Conservation (phyloP, 1,140 invertebrate genomes). For the Dysdera silvatica region DNA sequence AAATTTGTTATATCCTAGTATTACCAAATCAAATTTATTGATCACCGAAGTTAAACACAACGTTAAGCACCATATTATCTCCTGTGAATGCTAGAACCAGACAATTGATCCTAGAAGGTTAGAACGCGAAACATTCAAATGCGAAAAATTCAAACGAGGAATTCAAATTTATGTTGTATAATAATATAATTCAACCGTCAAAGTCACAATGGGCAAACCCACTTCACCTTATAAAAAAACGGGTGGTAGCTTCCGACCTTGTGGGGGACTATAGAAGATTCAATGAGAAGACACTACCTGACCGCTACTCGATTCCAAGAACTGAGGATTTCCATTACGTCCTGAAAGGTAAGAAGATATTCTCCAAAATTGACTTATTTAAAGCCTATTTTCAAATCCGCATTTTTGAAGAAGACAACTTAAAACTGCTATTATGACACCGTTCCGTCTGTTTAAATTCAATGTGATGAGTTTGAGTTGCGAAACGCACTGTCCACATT, state of each 20-base stretch:
- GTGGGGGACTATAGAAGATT: conserved; percentile 35
- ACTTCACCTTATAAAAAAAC: conserved; percentile 32
- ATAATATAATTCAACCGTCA: conserved; percentile 18
- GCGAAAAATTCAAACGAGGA: neutral
- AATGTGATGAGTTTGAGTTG: neutral
- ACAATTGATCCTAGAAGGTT: neutral
- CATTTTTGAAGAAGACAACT: neutral
- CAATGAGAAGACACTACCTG: conserved; percentile 30
- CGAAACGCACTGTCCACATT: conserved; percentile 45
- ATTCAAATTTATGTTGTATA: conserved; percentile 1
- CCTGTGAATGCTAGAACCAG: neutral
- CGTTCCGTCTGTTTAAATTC: neutral
- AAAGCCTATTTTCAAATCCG: conserved; percentile 32
- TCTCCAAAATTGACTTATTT: conserved; percentile 32
- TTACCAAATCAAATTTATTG: conserved; percentile 4
- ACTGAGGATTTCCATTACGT: conserved; percentile 29
- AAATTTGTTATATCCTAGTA: conserved; percentile 5
- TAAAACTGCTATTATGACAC: neutral
- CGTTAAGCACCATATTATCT: conserved; percentile 1
- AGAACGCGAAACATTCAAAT: no score
- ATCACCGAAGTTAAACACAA: neutral
- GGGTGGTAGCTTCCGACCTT: conserved; percentile 26
- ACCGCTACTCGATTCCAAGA: conserved; percentile 33
- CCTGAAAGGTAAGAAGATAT: conserved; percentile 29
- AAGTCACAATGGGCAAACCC: conserved; percentile 13